phyloP scores from a whole-genome alignment of 2,888 invertebrate genomes.

The Strigamia crassipes region DNA sequence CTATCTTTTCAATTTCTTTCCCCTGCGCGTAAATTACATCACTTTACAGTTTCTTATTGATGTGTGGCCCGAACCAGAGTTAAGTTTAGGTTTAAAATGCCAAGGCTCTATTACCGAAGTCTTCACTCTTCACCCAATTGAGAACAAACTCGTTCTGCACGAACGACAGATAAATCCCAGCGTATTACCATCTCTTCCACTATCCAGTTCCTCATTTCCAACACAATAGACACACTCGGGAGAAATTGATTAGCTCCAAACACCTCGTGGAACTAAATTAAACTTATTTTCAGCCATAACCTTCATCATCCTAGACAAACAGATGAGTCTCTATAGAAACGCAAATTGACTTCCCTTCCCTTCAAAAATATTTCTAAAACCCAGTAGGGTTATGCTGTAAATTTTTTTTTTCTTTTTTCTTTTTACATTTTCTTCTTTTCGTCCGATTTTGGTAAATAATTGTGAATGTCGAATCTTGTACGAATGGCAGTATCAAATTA shows the following conservation, averaged over 20 bases:
- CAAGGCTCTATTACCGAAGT: background rate
- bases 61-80: background rate
- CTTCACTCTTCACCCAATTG: constrained; percentile 14
- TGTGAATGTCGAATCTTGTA: too few species aligned
- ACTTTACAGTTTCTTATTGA: background rate
- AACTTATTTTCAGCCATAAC: constrained; percentile 15
- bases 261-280: constrained; percentile 1
- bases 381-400: background rate
- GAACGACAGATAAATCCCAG: constrained; percentile 18
- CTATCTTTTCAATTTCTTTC: background rate
- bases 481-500: background rate
- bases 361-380: background rate
- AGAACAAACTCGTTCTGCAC: constrained; percentile 12
- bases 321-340: background rate
- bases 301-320: constrained; percentile 19
- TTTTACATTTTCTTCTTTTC: background rate
- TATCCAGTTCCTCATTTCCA: constrained; percentile 17
- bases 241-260: constrained; percentile 19
- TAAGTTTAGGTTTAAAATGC: background rate
- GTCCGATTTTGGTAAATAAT: background rate
- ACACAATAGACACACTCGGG: constrained; percentile 26
- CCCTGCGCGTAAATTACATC: background rate
- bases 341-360: background rate
- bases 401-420: background rate
- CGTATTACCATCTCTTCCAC: constrained; percentile 24